A percentile compares a stretch with the other conserved stretches of the same genome.
These are phyloP conservation scores for Trogon melanurus DNA, from an alignment of 2,113 vertebrate species.

Conservation along the genomic window DNA sequence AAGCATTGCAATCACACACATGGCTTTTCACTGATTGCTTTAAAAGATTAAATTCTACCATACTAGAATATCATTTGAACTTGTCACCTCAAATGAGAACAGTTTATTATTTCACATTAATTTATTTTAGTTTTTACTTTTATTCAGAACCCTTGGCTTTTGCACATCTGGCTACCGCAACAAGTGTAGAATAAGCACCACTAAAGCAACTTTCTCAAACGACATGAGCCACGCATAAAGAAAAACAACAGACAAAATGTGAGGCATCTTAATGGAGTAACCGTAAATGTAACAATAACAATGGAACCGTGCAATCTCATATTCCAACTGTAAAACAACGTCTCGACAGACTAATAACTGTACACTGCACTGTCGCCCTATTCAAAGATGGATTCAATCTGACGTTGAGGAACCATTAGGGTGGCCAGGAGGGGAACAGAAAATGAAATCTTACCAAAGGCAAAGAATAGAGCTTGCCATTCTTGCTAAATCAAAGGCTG, in stretches of 20 bases:
- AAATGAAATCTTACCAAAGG: background rate
- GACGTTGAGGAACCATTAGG: background rate
- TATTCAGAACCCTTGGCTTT: background rate
- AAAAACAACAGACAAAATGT: background rate
- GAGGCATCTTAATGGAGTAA: background rate
- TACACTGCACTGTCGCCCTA: background rate
- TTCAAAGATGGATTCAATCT: background rate
- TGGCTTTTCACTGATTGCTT: background rate
- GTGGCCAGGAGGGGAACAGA: background rate
- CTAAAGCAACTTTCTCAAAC: background rate
- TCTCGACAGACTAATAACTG: constrained; percentile 27
- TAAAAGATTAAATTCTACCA: background rate
- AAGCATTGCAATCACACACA: background rate
- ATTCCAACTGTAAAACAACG: background rate
- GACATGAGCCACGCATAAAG: background rate
- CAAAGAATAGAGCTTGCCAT: background rate
- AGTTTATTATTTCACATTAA: background rate
- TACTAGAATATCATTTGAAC: background rate
- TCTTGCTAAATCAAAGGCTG: background rate
- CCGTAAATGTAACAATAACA: background rate
- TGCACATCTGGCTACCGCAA: background rate
- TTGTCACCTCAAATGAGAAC: background rate
- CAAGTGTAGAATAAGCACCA: background rate
- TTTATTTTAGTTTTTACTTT: background rate
- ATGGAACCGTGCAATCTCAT: background rate